These are phyloP conservation scores for Luperina nickerlii DNA, from an alignment of 2,888 invertebrate genomes.

Conservation along the genomic window DNA sequence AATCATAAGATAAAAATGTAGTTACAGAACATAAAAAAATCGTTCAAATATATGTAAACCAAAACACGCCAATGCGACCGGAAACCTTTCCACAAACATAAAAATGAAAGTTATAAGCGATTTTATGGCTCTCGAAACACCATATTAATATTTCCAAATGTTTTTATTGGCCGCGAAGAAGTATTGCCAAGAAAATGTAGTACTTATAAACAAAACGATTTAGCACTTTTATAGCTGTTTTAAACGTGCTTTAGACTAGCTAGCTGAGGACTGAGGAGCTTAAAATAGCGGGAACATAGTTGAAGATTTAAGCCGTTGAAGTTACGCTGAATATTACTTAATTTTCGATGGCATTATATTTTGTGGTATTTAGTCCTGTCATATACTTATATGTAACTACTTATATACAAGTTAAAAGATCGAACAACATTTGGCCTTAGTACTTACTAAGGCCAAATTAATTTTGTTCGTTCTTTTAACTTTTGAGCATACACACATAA, in stretches of 20 bases:
- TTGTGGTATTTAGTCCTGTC: not conserved
- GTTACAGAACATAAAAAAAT: too few species aligned
- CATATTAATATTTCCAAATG: conserved; percentile 44
- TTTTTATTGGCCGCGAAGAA: conserved; percentile 55
- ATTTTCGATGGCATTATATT: not conserved
- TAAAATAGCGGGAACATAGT: conserved; percentile 40
- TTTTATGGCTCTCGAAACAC: conserved; percentile 47
- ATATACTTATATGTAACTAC: too few species aligned
- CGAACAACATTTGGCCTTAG: too few species aligned
- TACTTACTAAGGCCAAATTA: not conserved
- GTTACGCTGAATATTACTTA: not conserved
- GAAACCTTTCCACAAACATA: conserved; percentile 7
- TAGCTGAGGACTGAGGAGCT: conserved; percentile 14
- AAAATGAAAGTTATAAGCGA: conserved; percentile 14
- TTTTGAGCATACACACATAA: not conserved
- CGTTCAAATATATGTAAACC: not conserved
- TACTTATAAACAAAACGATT: conserved; percentile 62
- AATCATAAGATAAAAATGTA: not conserved
- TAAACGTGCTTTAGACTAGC: conserved; percentile 40
- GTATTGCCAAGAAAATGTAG: conserved; percentile 55
- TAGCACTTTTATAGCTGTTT: conserved; percentile 61
- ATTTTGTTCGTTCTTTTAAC: not conserved
- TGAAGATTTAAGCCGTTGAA: not conserved
- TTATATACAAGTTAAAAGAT: too few species aligned
- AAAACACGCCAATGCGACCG: not conserved